Conservation (phyloP, 2,113 vertebrate genomes). For the Melanerpes formicivorus region DNA sequence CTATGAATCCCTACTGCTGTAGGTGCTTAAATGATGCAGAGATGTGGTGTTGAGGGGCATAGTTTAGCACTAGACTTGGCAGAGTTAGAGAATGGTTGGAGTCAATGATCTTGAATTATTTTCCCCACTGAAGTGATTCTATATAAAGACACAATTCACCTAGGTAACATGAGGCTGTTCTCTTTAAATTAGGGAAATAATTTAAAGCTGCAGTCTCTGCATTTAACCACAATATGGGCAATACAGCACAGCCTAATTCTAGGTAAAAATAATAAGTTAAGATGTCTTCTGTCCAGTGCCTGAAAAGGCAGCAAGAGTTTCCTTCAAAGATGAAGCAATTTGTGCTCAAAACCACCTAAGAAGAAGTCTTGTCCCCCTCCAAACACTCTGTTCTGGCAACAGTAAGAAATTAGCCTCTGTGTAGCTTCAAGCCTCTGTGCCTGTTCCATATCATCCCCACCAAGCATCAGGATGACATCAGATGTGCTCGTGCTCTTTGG, state of each 20-base stretch:
- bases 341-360: neutral
- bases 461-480: neutral
- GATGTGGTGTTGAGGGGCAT: too few relatives aligned
- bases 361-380: neutral
- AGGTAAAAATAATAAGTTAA: neutral
- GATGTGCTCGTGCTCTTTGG: neutral
- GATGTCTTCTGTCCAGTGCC: neutral
- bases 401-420: neutral
- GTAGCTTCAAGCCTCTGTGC: neutral
- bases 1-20: too few relatives aligned
- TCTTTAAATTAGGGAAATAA: neutral
- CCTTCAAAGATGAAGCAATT: neutral
- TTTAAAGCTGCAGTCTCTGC: neutral
- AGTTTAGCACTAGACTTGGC: too few relatives aligned
- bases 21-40: too few relatives aligned
- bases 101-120: too few relatives aligned
- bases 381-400: neutral
- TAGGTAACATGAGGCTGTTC: rapidly evolving
- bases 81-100: too few relatives aligned
- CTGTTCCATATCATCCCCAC: rapidly evolving
- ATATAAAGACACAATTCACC: rapidly evolving
- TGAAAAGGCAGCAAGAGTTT: neutral
- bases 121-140: too few relatives aligned
- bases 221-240: neutral
- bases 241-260: neutral